phyloP scores from a whole-genome alignment of 35 echinoderm and acorn worm species.

The Diadema setosum region DNA sequence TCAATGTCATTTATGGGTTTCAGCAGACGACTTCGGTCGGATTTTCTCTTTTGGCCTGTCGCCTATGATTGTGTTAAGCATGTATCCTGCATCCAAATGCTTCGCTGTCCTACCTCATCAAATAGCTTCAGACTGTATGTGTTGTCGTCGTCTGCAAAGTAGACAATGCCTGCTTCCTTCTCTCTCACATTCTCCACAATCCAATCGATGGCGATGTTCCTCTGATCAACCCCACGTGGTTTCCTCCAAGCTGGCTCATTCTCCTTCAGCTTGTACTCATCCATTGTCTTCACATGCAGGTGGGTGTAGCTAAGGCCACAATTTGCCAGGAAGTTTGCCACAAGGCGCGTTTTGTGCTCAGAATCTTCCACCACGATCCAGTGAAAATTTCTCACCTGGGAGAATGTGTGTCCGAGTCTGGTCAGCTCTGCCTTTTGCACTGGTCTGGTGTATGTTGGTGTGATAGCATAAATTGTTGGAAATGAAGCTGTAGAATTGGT shows the following conservation, averaged over 20 bases:
- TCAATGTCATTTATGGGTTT: no score
- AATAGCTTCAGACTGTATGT: constrained; percentile 88
- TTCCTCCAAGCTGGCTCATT: constrained; percentile 84
- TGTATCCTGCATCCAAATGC: no score
- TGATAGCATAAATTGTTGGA: constrained; percentile 85
- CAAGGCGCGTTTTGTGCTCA: constrained; percentile 49
- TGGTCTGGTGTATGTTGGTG: constrained; percentile 83
- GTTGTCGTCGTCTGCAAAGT: constrained; percentile 99
- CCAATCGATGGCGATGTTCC: constrained; percentile 89
- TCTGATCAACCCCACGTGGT: constrained; percentile 89
- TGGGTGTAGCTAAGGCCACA: constrained; percentile 79
- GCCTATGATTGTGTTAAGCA: no score
- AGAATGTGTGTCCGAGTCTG: constrained; percentile 63
- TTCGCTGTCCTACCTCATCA: constrained; percentile 62
- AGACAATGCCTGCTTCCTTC: constrained; percentile 57
- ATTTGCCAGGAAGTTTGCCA: constrained; percentile 65
- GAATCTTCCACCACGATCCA: constrained; percentile 94
- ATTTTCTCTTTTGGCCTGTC: no score
- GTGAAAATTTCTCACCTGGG: constrained; percentile 79
- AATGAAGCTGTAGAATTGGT: background rate
- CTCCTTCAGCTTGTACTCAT: constrained; percentile 57
- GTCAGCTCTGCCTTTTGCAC: constrained; percentile 98
- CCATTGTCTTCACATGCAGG: constrained; percentile 66
- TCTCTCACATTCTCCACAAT: constrained; percentile 37
- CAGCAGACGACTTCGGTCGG: no score